Evolutionary conservation across 2,888 invertebrate species (phyloP).

Genomic region (Crocallis elinguaria): DNA sequence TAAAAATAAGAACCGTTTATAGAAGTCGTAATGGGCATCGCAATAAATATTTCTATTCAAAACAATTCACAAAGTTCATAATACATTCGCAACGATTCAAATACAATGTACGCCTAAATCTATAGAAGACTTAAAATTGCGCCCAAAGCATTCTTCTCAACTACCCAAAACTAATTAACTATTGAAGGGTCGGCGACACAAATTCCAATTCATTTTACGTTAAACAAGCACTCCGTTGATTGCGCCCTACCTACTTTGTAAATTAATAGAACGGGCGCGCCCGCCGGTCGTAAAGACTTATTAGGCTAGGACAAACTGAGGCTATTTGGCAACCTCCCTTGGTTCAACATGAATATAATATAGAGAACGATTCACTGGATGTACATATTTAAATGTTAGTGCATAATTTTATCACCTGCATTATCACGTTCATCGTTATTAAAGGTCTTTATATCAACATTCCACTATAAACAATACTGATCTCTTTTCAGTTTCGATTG

Average conservation of each 20-base stretch:
- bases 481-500: too few species aligned
- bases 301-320: constrained; percentile 26
- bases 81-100: too few species aligned
- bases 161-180: constrained; percentile 17
- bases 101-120: too few species aligned
- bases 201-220: constrained; percentile 23
- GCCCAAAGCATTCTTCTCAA: too few species aligned
- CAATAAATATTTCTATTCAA: neutral
- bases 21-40: too few species aligned
- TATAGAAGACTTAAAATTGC: too few species aligned
- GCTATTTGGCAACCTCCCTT: constrained; percentile 20
- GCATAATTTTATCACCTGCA: constrained; percentile 16
- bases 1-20: too few species aligned
- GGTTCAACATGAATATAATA: constrained; percentile 2
- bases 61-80: too few species aligned
- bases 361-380: neutral
- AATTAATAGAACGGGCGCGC: constrained; percentile 41
- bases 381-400: neutral
- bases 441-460: too few species aligned
- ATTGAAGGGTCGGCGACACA: constrained; percentile 21
- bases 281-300: constrained; percentile 34
- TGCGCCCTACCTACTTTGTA: constrained; percentile 42
- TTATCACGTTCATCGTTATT: constrained; percentile 16
- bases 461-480: too few species aligned
- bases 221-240: constrained; percentile 41